phyloP scores from a whole-genome alignment of 2,113 vertebrate species.

The Muntiacus muntjak region DNA sequence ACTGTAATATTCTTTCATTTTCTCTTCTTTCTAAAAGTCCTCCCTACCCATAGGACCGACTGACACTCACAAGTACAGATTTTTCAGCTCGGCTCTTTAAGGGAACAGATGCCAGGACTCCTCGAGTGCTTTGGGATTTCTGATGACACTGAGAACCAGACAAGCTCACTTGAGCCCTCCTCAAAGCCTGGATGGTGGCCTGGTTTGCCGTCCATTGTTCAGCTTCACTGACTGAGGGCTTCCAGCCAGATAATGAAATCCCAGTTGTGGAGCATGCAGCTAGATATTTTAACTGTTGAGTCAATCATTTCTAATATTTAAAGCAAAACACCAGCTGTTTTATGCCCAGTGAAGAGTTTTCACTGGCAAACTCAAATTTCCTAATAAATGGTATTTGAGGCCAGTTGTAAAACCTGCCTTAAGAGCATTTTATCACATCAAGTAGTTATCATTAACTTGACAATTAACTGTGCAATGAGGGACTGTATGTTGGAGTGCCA shows the following conservation, averaged over 20 bases:
- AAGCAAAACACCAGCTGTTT: conserved; percentile 1
- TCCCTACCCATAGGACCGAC: not conserved
- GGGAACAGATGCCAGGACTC: not conserved
- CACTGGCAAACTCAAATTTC: conserved; percentile 19
- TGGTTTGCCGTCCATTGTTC: not conserved
- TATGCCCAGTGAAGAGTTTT: conserved; percentile 7
- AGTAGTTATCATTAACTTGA: conserved; percentile 11
- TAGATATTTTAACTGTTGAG: conserved; percentile 26
- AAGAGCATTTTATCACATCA: not conserved
- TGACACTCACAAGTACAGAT: not conserved
- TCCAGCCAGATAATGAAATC: conserved; percentile 11
- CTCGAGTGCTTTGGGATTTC: not conserved
- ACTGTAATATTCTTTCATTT: not conserved
- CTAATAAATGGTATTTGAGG: not conserved
- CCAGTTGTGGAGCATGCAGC: not conserved
- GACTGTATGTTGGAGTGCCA: not conserved
- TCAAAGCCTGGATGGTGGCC: not conserved
- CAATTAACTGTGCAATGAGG: conserved; percentile 28
- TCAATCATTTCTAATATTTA: conserved; percentile 28
- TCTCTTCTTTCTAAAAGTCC: not conserved
- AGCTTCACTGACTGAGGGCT: not conserved
- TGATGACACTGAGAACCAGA: not conserved
- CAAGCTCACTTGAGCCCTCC: not conserved
- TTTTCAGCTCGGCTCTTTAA: not conserved
- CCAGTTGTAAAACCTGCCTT: conserved; percentile 8